Conservation (phyloP, 2,888 invertebrate genomes). For the Cylindroiulus punctatus region DNA sequence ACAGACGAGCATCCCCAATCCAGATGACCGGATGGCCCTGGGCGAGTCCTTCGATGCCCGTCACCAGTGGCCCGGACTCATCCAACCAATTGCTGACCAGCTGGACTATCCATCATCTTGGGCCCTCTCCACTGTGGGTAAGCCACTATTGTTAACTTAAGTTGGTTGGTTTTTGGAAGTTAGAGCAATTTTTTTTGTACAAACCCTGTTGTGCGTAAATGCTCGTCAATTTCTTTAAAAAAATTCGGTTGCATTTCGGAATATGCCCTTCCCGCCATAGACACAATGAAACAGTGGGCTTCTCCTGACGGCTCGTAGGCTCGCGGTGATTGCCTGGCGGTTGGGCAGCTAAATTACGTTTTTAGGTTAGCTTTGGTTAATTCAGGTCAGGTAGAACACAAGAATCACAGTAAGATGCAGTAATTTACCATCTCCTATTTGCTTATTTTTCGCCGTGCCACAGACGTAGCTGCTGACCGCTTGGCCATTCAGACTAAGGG, state of each 20-base stretch:
- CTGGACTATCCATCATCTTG: slow-evolving; percentile 89
- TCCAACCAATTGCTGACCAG: slow-evolving; percentile 74
- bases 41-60: slow-evolving; percentile 77
- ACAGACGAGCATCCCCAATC: background rate
- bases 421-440: background rate
- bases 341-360: no score
- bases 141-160: background rate
- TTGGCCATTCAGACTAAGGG: slow-evolving; percentile 88
- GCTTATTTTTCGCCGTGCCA: background rate
- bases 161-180: no score
- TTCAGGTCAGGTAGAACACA: no score
- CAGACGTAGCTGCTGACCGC: slow-evolving; percentile 66
- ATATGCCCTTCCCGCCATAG: no score
- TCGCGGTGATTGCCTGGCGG: no score
- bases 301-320: no score
- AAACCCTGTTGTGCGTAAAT: no score
- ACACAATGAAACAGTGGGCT: background rate
- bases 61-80: slow-evolving; percentile 77
- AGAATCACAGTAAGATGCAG: background rate
- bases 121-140: slow-evolving; percentile 84
- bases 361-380: no score
- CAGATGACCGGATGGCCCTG: background rate
- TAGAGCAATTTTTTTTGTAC: background rate
- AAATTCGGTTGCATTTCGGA: background rate
- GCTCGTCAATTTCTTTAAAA: background rate